Conservation (phyloP, 1,140 invertebrate genomes). For the Cydia splendana region DNA sequence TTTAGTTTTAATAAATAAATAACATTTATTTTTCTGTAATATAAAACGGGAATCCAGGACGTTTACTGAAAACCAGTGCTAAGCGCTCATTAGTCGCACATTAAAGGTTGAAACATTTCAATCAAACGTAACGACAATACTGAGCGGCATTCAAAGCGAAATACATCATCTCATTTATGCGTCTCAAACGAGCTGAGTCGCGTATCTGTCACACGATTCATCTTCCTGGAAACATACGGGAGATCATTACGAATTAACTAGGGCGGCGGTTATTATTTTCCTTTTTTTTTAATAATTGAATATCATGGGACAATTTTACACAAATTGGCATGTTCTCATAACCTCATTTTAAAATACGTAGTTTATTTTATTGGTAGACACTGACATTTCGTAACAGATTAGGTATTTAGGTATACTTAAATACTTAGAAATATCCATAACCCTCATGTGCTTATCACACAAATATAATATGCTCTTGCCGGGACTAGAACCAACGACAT, state of each 20-base stretch:
- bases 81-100: conserved; percentile 29
- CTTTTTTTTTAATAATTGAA: no score
- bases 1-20: no score
- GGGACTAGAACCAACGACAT: no score
- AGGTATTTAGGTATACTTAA: no score
- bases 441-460: no score
- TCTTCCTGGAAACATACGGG: conserved; percentile 42
- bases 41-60: not conserved
- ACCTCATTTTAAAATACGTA: no score
- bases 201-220: conserved; percentile 43
- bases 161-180: conserved; percentile 40
- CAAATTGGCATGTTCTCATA: no score
- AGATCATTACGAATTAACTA: not conserved
- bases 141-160: conserved; percentile 39
- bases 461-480: no score
- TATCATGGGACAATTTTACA: not conserved
- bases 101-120: conserved; percentile 38
- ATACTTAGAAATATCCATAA: no score
- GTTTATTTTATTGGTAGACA: no score
- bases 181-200: conserved; percentile 26
- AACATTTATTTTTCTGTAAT: no score
- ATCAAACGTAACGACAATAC: conserved; percentile 42
- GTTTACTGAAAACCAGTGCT: not conserved
- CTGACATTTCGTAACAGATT: no score
- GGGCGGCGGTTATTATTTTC: not conserved